These are phyloP conservation scores for Onychostoma macrolepis DNA, from an alignment of 2,113 vertebrate genomes.

Conservation along the genomic window DNA sequence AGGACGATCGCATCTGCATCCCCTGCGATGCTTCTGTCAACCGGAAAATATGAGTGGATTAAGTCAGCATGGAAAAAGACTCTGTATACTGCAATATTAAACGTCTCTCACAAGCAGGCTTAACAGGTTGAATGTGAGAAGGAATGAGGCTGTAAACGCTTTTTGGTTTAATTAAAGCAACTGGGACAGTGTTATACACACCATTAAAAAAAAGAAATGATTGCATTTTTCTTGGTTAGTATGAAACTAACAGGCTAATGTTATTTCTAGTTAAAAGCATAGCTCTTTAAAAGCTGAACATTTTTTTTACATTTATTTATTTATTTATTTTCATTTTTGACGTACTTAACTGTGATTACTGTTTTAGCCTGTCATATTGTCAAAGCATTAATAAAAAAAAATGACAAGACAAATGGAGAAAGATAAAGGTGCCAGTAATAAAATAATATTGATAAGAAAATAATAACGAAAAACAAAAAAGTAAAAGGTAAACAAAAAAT, in stretches of 20 bases:
- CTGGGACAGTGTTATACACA: not conserved
- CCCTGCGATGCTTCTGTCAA: not conserved
- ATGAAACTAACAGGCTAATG: not conserved
- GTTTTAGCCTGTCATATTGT: not conserved
- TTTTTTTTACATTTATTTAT: not conserved
- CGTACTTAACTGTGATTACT: not conserved
- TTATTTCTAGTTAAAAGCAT: not conserved
- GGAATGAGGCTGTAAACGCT: not conserved
- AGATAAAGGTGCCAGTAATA: not conserved
- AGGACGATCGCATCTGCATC: conserved; percentile 17
- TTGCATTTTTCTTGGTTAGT: not conserved
- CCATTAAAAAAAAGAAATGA: not conserved
- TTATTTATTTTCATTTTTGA: not conserved
- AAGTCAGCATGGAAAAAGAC: not conserved
- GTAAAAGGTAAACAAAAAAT: not conserved
- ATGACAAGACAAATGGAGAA: not conserved
- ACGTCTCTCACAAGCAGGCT: not conserved
- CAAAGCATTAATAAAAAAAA: not conserved
- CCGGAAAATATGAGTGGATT: not conserved
- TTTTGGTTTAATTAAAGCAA: not conserved
- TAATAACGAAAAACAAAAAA: not conserved
- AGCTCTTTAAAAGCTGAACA: not conserved
- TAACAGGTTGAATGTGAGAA: conserved; percentile 21
- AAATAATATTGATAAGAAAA: not conserved
- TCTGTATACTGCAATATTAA: not conserved